Conservation (phyloP, 2,888 invertebrate genomes). For the Colostygia pectinataria region DNA sequence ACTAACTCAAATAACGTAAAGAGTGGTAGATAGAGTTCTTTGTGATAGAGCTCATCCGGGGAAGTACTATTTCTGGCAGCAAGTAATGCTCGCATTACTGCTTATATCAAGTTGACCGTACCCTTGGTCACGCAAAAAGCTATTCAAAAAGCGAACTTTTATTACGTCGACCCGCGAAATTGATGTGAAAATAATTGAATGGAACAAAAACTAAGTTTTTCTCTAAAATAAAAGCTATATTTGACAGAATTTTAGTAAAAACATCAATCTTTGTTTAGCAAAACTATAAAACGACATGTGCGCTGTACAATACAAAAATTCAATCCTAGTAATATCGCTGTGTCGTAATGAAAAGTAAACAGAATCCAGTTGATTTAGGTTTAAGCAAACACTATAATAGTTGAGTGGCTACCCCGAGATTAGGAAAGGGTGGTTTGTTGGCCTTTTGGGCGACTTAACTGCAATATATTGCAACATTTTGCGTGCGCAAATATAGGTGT, state of each 20-base stretch:
- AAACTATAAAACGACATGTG: background rate
- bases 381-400: slow-evolving; percentile 51
- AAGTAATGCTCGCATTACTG: too few species aligned
- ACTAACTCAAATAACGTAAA: too few species aligned
- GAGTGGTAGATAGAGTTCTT: too few species aligned
- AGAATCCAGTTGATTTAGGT: slow-evolving; percentile 53
- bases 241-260: background rate
- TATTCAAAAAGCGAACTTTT: background rate
- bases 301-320: background rate
- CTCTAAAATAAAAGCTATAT: background rate
- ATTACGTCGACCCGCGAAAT: background rate
- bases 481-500: background rate
- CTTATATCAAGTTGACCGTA: too few species aligned
- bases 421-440: slow-evolving; percentile 39
- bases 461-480: slow-evolving; percentile 44
- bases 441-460: slow-evolving; percentile 34
- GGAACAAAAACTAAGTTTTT: background rate
- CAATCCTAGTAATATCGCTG: slow-evolving; percentile 30
- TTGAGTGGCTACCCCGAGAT: slow-evolving; percentile 48
- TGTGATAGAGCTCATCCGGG: too few species aligned
- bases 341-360: slow-evolving; percentile 61
- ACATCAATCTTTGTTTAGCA: slow-evolving; percentile 2
- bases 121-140: background rate
- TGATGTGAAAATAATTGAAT: slow-evolving; percentile 5
- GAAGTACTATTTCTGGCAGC: too few species aligned